Evolutionary conservation across 2,888 invertebrate genomes (phyloP).

Genomic region (Sepioteuthis lessoniana): DNA sequence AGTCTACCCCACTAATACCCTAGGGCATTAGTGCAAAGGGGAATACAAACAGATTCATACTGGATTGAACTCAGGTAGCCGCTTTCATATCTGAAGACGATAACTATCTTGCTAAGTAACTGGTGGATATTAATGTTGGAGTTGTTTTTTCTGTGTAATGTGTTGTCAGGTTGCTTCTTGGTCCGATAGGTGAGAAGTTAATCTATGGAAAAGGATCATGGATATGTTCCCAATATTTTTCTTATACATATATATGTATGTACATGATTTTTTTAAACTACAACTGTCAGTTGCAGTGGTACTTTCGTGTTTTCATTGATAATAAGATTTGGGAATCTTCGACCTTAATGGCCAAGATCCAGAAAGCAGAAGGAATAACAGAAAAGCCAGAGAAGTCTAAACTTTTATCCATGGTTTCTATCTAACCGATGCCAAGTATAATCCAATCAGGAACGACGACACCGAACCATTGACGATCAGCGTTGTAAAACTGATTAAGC

Average conservation of each 20-base stretch:
- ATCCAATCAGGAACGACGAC: not conserved
- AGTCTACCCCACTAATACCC: too few relatives aligned
- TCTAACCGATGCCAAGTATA: not conserved
- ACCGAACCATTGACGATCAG: not conserved
- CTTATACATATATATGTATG: not conserved
- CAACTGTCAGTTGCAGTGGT: not conserved
- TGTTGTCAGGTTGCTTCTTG: too few relatives aligned
- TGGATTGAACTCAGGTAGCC: too few relatives aligned
- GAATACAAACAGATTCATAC: too few relatives aligned
- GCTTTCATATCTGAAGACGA: too few relatives aligned
- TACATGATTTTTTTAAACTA: not conserved
- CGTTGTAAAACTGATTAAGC: conserved; percentile 11
- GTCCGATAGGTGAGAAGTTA: too few relatives aligned
- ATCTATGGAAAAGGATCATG: too few relatives aligned
- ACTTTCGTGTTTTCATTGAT: not conserved
- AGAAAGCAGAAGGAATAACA: not conserved
- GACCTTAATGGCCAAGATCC: conserved; percentile 23
- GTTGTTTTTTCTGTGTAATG: too few relatives aligned
- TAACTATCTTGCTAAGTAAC: too few relatives aligned
- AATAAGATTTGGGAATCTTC: not conserved
- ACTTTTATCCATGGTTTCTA: not conserved
- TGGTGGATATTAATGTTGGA: too few relatives aligned
- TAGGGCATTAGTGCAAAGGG: too few relatives aligned
- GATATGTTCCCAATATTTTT: too few relatives aligned
- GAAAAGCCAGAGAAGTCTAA: not conserved